Percentiles rank a stretch among this genome's conserved stretches.
Conservation (phyloP, 2,797 vertebrate species). For the Leptatherina wallacei region DNA sequence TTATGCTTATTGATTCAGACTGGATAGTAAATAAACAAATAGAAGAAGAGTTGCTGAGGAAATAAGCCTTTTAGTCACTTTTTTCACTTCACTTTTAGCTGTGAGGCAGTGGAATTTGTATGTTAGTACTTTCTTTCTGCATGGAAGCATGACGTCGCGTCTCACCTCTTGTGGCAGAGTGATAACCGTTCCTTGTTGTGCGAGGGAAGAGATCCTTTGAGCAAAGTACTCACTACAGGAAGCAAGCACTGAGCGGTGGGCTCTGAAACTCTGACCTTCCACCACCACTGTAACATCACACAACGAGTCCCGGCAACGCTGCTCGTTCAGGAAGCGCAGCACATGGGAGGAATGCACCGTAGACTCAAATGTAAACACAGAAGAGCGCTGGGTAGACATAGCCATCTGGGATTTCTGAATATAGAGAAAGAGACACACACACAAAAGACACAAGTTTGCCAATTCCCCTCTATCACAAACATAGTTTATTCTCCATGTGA, state of each 20-base stretch:
- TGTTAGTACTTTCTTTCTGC: neutral
- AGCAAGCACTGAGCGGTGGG: constrained; percentile 91
- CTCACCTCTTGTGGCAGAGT: constrained; percentile 92
- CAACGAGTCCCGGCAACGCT: constrained; percentile 88
- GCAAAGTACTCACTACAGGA: constrained; percentile 93
- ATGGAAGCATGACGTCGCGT: neutral
- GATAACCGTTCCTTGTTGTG: constrained; percentile 78
- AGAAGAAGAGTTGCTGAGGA: constrained; percentile 11
- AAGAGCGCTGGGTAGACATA: constrained; percentile 86
- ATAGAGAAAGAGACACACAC: constrained; percentile 19
- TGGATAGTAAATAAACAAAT: neutral
- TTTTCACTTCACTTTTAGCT: constrained; percentile 40
- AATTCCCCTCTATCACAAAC: neutral
- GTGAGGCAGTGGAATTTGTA: neutral
- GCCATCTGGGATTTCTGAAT: constrained; percentile 74
- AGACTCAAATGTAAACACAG: constrained; percentile 93
- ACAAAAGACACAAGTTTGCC: neutral
- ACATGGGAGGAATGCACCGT: constrained; percentile 89
- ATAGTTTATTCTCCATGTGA: constrained; percentile 6
- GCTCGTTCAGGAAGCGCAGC: constrained; percentile 89
- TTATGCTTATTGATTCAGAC: neutral
- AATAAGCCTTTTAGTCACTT: constrained; percentile 2
- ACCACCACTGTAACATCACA: constrained; percentile 92
- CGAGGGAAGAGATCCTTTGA: constrained; percentile 82
- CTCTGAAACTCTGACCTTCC: constrained; percentile 89